A percentile compares a stretch with the other conserved stretches of the same genome.
Evolutionary conservation across 2,888 invertebrate genomes (phyloP).

Genomic region (Xylota segnis): DNA sequence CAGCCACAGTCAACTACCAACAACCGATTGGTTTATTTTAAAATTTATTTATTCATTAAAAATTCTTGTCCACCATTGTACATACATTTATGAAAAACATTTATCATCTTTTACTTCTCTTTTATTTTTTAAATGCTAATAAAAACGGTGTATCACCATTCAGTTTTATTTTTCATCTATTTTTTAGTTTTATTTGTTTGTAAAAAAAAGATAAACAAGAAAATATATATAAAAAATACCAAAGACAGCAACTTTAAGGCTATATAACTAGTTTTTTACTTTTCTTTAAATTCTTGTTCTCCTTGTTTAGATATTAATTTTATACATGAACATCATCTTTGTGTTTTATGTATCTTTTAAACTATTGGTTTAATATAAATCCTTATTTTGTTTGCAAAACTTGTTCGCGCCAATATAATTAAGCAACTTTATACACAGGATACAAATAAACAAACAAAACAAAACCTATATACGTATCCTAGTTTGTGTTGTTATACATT

Average conservation of each 20-base stretch:
- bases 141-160: conserved; percentile 45
- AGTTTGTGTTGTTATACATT: conserved; percentile 36
- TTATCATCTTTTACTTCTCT: conserved; percentile 21
- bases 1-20: too few relatives aligned
- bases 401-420: conserved; percentile 18
- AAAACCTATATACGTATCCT: conserved; percentile 12
- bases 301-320: conserved; percentile 5
- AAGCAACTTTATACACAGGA: conserved; percentile 23
- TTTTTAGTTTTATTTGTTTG: conserved; percentile 12
- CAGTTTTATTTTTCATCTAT: conserved; percentile 9
- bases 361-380: conserved; percentile 33
- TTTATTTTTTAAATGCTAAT: conserved; percentile 62
- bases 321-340: conserved; percentile 33
- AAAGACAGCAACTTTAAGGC: conserved; percentile 60
- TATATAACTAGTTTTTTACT: conserved; percentile 53
- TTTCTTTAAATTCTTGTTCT: conserved; percentile 31
- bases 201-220: conserved; percentile 52
- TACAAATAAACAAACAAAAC: conserved; percentile 7
- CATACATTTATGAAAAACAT: conserved; percentile 55
- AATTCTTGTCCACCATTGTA: conserved; percentile 64
- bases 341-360: conserved; percentile 19
- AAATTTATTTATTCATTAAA: conserved; percentile 62
- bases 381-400: conserved; percentile 14
- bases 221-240: conserved; percentile 51
- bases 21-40: conserved; percentile 10